Evolutionary conservation across 2,797 vertebrate genomes (phyloP), one percentile per base, ranked within the genome.

Genomic region (Okamejei kenojei): DNA sequence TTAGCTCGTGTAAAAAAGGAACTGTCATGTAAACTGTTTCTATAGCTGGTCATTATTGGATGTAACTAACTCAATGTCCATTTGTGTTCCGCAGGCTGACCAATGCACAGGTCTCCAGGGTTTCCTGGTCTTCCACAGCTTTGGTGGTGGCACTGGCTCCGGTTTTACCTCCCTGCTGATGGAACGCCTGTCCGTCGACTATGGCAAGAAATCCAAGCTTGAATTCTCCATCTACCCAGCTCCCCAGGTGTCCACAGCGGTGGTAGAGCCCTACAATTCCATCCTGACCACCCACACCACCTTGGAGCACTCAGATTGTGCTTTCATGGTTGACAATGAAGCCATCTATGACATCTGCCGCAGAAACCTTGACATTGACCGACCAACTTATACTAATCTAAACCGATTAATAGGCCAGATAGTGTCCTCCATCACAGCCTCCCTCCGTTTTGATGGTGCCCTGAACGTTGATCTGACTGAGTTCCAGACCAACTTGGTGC

Each of bases 401-500:
- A 97, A 97, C 93, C 94, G 97, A 73, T 73, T 73, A 73, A 73
- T 73, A 73, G 71, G 97, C 91, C 96, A 97, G 93, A 97, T 97
- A 0, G 96, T 97, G 93, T 97, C 96, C 86, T 97, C 97, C 94
- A 97, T 97, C 93, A 97, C 96, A 0, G 96, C 96, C 6, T 97
- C 96, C 63, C 96, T 97, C 1, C 95, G 97, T 68, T 97, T 97
- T 15, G 97, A 97, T 8, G 97, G 97, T 0, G 97, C 97, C 93
- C 95, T 97, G 80, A 97, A 97, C 94, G 97, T 97, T n/a, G 97
- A 97, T 93, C 96, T 97, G 94, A 97, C 96, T 0, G 96, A 97
- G 94, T 97, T 97, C 94, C 97, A 97, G 96, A 97, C 97, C 95
- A 97, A 97, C 94, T 94, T 97, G 96, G 97, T 97, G 94, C 97